Base-by-base conservation (phyloP, 2,888 invertebrate genomes). In the Dromius quadrimaculatus region DNA sequence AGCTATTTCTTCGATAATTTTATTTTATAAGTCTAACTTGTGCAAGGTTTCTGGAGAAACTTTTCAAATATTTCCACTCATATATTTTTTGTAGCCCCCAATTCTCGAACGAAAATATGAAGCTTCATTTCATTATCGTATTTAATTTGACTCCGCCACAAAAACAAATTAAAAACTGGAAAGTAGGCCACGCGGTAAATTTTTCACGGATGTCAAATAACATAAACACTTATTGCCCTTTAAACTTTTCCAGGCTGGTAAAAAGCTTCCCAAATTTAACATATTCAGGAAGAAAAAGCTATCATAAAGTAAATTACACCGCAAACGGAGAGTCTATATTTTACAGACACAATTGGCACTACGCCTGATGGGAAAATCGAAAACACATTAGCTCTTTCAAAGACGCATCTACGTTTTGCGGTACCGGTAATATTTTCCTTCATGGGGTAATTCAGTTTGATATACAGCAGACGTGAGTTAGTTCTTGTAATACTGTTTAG, bases 311-410 rank as follows among this genome's bases (percentile, higher is more conserved):
- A 65, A 50, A 65, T 64, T 64, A 50, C 54, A 54, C 28, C 62
- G 47, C 32, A 47, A 38, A 64, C 36, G 19, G 47, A 47, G 34
- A 36, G 47, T 64, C 64, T 50, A 64, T 64, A 64, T 64, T 34
- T 64, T 64, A 64, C 22, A 5, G 22, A 64, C 64, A 64, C 73
- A 73, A 72, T 72, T 73, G 73, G 72, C 71, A 72, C 70, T 63
- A 68, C 71, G 73, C 72, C 71, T 72, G 72, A 72, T 71, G 62
- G 64, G 72, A 59, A 71, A 73, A 74, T 74, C 72, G 74, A 73
- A 70, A 73, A 73, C 65, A 50, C 73, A 74, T 74, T 74, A 74
- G 71, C 66, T 62, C 41, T 62, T 61, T 9, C 23, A 28, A 34
- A 20, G 59, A 17, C 36, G 59, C 59, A 59, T 47, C 47, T 43